These are phyloP conservation scores for Bellardia pandia DNA, from an alignment of 2,888 invertebrate species.

Conservation along the genomic window DNA sequence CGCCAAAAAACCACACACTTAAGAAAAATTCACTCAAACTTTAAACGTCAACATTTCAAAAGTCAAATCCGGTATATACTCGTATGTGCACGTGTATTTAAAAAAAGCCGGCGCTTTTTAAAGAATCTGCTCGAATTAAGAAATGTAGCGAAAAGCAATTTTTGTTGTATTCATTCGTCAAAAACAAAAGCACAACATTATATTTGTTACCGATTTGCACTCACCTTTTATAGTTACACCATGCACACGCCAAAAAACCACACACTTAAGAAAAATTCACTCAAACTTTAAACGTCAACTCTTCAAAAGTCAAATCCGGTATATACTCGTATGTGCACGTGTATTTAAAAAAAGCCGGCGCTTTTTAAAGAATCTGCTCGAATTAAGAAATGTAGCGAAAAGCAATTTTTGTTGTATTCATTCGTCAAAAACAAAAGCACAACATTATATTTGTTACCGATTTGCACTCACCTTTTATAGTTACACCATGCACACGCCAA, in stretches of 20 bases:
- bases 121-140: slow-evolving; percentile 19
- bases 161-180: neutral
- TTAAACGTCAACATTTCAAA: neutral
- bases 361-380: neutral
- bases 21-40: neutral
- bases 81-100: neutral
- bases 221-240: too few species aligned
- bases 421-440: neutral
- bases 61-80: neutral
- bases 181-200: neutral
- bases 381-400: slow-evolving; percentile 19
- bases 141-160: neutral
- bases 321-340: neutral
- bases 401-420: neutral
- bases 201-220: too few species aligned
- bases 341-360: slow-evolving; percentile 33
- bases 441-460: too few species aligned
- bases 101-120: slow-evolving; percentile 24
- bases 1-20: neutral
- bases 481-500: too few species aligned
- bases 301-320: neutral
- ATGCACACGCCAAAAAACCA: neutral
- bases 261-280: neutral
- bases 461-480: too few species aligned
- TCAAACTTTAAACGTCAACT: neutral